Evolutionary conservation across 2,113 vertebrate genomes (phyloP).

Genomic region (Calyptommatus sinebrachiatus): DNA sequence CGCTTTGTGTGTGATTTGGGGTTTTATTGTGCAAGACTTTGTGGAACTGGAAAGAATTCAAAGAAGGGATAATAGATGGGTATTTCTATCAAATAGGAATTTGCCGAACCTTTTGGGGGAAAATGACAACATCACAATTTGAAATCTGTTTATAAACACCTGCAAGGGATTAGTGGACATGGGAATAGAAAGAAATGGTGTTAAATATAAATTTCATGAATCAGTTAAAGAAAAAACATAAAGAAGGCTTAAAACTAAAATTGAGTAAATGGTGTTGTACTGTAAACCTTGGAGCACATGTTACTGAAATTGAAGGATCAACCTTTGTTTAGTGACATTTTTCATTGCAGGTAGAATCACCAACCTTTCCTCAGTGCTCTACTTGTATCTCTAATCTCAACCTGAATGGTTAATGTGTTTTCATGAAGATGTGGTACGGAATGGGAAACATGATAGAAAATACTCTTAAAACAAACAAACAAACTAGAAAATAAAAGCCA

Average conservation of each 20-base stretch:
- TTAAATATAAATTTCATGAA: slow-evolving; percentile 48
- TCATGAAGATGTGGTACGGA: neutral
- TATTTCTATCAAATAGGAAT: slow-evolving; percentile 49
- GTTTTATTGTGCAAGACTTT: slow-evolving; percentile 40
- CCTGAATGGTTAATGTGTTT: neutral
- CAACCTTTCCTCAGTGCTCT: neutral
- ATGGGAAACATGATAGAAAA: neutral
- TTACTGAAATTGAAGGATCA: neutral
- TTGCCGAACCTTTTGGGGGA: slow-evolving; percentile 50
- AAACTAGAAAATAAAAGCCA: no score
- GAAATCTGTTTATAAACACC: slow-evolving; percentile 63
- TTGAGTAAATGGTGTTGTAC: neutral
- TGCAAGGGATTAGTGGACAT: slow-evolving; percentile 57
- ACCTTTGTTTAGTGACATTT: neutral
- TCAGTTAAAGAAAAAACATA: slow-evolving; percentile 45
- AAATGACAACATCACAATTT: slow-evolving; percentile 44
- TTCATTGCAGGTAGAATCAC: neutral
- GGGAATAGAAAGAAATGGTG: neutral
- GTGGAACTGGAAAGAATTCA: slow-evolving; percentile 49
- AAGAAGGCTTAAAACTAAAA: slow-evolving; percentile 55
- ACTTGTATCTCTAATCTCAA: neutral
- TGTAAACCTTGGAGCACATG: slow-evolving; percentile 11
- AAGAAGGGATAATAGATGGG: slow-evolving; percentile 48
- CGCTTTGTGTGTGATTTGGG: slow-evolving; percentile 37
- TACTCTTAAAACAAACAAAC: no score